Conservation (phyloP, 2,888 invertebrate genomes). For the Ennomos quercinarius region DNA sequence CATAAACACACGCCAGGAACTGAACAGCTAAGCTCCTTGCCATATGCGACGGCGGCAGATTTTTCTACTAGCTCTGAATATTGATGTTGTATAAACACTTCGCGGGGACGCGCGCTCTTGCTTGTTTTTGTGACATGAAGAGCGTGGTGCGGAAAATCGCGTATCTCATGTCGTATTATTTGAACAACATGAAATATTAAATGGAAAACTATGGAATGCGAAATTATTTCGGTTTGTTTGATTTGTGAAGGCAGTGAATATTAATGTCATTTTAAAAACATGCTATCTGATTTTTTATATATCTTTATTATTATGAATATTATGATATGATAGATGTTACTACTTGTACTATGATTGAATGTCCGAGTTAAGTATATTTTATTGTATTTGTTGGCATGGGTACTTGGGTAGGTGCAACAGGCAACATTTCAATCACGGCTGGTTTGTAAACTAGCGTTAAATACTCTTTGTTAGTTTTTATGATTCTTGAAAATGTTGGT, state of each 20-base stretch:
- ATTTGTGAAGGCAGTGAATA: not conserved
- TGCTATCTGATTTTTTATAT: slow-evolving; percentile 2
- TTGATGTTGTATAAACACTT: slow-evolving; percentile 68
- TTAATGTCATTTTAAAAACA: not conserved
- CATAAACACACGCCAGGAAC: slow-evolving; percentile 69
- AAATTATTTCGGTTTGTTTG: slow-evolving; percentile 22
- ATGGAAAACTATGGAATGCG: slow-evolving; percentile 24
- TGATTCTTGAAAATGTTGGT: no score
- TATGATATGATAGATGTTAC: no score
- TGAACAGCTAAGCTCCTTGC: slow-evolving; percentile 58
- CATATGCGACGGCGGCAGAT: slow-evolving; percentile 55
- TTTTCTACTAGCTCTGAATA: slow-evolving; percentile 73
- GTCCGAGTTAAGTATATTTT: no score
- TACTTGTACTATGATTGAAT: no score
- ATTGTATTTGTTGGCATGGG: no score
- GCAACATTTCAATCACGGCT: no score
- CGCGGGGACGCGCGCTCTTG: slow-evolving; percentile 38
- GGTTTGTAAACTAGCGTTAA: no score
- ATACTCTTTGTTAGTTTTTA: no score
- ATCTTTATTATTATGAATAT: no score
- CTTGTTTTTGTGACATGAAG: slow-evolving; percentile 50
- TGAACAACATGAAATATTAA: slow-evolving; percentile 33
- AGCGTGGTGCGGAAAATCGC: slow-evolving; percentile 39
- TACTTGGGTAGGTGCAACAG: no score
- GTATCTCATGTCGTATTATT: slow-evolving; percentile 38